phyloP scores from a whole-genome alignment of 2,113 vertebrate genomes.

The Pedetes capensis region DNA sequence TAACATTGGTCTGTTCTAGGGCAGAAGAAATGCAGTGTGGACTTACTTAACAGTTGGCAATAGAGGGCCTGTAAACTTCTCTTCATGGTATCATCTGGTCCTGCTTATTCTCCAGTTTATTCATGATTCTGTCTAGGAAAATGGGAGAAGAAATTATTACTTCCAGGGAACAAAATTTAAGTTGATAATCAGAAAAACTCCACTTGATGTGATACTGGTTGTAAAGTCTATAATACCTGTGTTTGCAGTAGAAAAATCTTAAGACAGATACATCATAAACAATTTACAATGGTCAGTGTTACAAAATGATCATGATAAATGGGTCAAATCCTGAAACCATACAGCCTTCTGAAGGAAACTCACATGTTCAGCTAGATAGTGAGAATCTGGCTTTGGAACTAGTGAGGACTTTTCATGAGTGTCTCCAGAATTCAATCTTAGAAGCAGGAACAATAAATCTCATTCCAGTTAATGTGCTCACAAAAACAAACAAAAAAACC shows the following conservation, averaged over 20 bases:
- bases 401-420: not conserved
- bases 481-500: not conserved
- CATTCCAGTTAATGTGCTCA: not conserved
- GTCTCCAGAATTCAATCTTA: not conserved
- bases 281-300: not conserved
- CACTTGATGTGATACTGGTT: not conserved
- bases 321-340: not conserved
- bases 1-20: not conserved
- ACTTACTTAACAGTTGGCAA: conserved; percentile 99
- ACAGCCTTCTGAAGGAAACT: not conserved
- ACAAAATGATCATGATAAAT: not conserved
- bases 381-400: not conserved
- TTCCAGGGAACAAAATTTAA: not conserved
- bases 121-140: conserved; percentile 94
- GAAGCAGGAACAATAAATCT: not conserved
- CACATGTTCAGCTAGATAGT: not conserved
- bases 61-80: conserved; percentile 98
- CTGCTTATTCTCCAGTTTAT: conserved; percentile 95
- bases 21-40: not conserved
- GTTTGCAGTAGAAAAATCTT: not conserved
- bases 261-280: not conserved
- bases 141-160: conserved; percentile 58
- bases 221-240: not conserved
- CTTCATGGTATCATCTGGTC: conserved; percentile 99
- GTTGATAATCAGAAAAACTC: conserved; percentile 12